Conservation (phyloP, 1,140 invertebrate species). For the Euura saliciscinereae region DNA sequence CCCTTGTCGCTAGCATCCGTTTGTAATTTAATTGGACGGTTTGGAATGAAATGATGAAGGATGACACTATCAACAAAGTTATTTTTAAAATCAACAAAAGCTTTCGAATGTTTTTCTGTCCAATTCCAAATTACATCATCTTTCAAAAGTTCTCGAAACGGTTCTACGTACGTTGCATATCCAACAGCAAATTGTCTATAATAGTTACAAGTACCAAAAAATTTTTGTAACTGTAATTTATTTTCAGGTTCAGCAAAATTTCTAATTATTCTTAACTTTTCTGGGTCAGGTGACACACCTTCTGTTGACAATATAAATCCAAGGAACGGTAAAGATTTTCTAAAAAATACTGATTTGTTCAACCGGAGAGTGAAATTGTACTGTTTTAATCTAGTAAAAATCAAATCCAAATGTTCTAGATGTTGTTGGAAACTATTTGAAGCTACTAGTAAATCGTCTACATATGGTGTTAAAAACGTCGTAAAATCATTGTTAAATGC, state of each 20-base stretch:
- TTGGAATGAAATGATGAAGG: conserved; percentile 14
- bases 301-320: conserved; percentile 21
- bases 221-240: conserved; percentile 25
- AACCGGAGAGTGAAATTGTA: conserved; percentile 20
- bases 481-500: no score
- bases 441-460: conserved; percentile 27
- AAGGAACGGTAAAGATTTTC: conserved; percentile 18
- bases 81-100: conserved; percentile 8
- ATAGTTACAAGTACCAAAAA: conserved; percentile 44
- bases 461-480: conserved; percentile 19
- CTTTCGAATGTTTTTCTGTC: conserved; percentile 7
- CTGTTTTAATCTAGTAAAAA: conserved; percentile 12
- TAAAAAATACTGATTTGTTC: conserved; percentile 18
- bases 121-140: conserved; percentile 8
- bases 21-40: conserved; percentile 13
- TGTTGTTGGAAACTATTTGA: conserved; percentile 25
- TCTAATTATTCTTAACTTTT: conserved; percentile 20
- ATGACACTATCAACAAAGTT: neutral
- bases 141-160: conserved; percentile 13
- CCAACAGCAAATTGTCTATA: conserved; percentile 33
- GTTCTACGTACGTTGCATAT: conserved; percentile 16
- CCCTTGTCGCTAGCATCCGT: conserved; percentile 11
- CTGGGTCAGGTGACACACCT: conserved; percentile 20
- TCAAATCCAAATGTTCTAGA: conserved; percentile 23
- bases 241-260: conserved; percentile 25